These are phyloP conservation scores for Cyprinodon brontotheroides DNA, from an alignment of 2,113 vertebrate species.

Conservation along the genomic window DNA sequence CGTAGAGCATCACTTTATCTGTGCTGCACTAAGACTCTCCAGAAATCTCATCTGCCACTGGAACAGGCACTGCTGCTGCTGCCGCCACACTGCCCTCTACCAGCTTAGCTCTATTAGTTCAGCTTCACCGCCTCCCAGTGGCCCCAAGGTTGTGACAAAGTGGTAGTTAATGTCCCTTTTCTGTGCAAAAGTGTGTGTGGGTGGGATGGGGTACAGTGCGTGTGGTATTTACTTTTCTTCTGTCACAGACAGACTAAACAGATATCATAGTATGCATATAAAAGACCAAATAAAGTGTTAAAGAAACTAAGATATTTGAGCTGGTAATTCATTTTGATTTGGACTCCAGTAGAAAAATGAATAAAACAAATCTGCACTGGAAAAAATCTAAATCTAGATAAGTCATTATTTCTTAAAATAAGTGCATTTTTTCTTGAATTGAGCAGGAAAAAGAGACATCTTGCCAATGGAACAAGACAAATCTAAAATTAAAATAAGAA, in stretches of 20 bases:
- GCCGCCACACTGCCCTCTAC: slow-evolving; percentile 65
- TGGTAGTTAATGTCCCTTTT: slow-evolving; percentile 30
- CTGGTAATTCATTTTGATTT: not conserved
- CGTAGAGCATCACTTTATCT: slow-evolving; percentile 11
- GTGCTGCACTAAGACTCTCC: slow-evolving; percentile 28
- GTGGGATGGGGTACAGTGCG: not conserved
- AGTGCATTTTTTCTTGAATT: no score
- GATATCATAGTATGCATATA: not conserved
- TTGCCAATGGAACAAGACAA: no score
- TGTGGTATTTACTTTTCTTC: slow-evolving; percentile 1
- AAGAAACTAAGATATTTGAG: not conserved
- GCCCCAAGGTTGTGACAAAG: slow-evolving; percentile 57
- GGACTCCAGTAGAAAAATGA: not conserved
- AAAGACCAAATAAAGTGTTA: not conserved
- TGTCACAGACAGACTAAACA: not conserved
- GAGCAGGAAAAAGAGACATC: no score
- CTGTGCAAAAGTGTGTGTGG: slow-evolving; percentile 19
- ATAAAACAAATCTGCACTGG: not conserved
- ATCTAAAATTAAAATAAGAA: no score
- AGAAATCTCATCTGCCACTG: slow-evolving; percentile 36
- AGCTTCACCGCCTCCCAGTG: slow-evolving; percentile 60
- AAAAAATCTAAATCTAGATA: no score
- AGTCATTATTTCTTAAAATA: no score
- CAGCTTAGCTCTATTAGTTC: slow-evolving; percentile 68
- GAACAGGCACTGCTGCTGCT: slow-evolving; percentile 20